These are phyloP conservation scores for Polypedilum vanderplanki DNA, from an alignment of 1,140 invertebrate species.

Conservation along the genomic window DNA sequence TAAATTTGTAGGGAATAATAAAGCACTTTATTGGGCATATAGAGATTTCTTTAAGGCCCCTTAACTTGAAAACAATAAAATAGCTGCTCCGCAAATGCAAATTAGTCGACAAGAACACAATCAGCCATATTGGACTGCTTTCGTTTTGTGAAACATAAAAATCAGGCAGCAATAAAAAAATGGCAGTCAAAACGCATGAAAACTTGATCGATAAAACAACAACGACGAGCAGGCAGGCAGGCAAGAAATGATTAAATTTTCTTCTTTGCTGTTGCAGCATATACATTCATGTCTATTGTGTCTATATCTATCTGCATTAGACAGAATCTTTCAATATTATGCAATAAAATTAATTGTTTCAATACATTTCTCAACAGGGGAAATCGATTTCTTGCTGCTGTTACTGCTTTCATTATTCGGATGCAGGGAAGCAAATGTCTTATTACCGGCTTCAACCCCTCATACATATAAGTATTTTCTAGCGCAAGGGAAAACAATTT, in stretches of 20 bases:
- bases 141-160: not conserved
- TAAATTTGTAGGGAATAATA: slow-evolving; percentile 14
- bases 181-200: not conserved
- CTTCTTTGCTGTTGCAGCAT: not conserved
- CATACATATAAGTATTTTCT: not conserved
- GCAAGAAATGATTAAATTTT: slow-evolving; percentile 26
- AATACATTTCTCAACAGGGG: not conserved
- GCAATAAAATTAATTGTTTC: slow-evolving; percentile 28
- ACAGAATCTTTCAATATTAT: not conserved
- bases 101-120: not conserved
- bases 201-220: slow-evolving; percentile 15
- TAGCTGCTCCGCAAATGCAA: not conserved
- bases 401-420: not conserved
- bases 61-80: not conserved
- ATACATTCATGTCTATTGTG: not conserved
- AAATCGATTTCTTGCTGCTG: slow-evolving; percentile 1
- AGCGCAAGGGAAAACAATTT: not conserved
- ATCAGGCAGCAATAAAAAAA: slow-evolving; percentile 4
- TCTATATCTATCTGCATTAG: slow-evolving; percentile 13
- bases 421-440: slow-evolving; percentile 1
- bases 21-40: slow-evolving; percentile 18
- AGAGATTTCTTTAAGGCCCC: not conserved
- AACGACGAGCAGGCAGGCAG: not conserved
- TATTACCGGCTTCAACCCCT: slow-evolving; percentile 10
- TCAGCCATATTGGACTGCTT: slow-evolving; percentile 8